These are phyloP conservation scores for Musca vetustissima DNA, from an alignment of 1,140 invertebrate genomes.

Conservation along the genomic window DNA sequence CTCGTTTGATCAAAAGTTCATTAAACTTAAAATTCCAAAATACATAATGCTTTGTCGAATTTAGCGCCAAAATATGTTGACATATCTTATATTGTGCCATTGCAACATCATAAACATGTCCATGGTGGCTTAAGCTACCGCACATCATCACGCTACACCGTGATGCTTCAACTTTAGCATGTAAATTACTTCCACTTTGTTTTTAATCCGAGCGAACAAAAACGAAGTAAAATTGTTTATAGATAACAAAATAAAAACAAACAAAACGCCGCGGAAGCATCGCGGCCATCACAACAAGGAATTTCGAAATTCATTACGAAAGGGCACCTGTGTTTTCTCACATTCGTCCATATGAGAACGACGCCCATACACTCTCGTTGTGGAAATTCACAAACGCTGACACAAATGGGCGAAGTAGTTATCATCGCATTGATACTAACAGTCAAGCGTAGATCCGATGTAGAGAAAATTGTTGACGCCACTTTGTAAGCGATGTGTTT, in stretches of 20 bases:
- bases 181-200: slow-evolving; percentile 17
- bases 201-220: slow-evolving; percentile 5
- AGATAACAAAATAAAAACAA: slow-evolving; percentile 24
- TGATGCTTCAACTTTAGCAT: background rate
- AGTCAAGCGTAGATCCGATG: background rate
- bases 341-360: background rate
- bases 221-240: slow-evolving; percentile 18
- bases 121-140: background rate
- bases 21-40: no score
- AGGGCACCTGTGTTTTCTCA: slow-evolving; percentile 19
- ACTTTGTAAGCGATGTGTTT: background rate
- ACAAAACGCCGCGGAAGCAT: background rate
- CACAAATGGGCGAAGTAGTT: background rate
- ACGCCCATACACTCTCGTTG: background rate
- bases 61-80: no score
- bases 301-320: slow-evolving; percentile 6
- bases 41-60: no score
- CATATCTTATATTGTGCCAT: no score
- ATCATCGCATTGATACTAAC: slow-evolving; percentile 3
- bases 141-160: no score
- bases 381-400: background rate
- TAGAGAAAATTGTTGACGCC: background rate
- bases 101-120: slow-evolving; percentile 10
- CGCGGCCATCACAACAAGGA: slow-evolving; percentile 1
- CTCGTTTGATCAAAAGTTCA: no score